phyloP scores from a whole-genome alignment of 2,113 vertebrate species.

The Dascyllus trimaculatus region DNA sequence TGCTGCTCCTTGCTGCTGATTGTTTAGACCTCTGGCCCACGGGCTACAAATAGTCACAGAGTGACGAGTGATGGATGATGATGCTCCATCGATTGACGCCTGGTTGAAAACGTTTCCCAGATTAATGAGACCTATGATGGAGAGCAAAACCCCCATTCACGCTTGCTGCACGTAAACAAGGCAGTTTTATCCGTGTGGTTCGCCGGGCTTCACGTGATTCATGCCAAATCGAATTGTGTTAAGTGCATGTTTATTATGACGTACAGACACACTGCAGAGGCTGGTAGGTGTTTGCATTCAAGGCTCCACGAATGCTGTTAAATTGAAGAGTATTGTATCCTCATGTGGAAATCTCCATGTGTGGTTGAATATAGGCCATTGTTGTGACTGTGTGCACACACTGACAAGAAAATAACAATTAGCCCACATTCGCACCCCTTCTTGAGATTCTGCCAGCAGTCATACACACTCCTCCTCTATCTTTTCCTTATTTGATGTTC shows the following conservation, averaged over 20 bases:
- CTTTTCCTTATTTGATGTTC: constrained; percentile 29
- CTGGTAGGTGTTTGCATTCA: constrained; percentile 9
- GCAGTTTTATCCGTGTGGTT: constrained; percentile 48
- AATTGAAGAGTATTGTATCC: constrained; percentile 1
- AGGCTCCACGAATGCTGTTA: background rate
- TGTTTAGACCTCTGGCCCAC: constrained; percentile 47
- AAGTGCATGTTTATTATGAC: constrained; percentile 44
- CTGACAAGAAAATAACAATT: background rate
- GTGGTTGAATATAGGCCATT: background rate
- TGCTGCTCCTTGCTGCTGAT: constrained; percentile 19
- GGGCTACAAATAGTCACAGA: constrained; percentile 31
- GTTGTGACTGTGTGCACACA: background rate
- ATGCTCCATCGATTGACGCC: constrained; percentile 58
- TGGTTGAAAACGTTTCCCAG: constrained; percentile 51
- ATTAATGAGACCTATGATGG: constrained; percentile 68
- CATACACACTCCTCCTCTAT: background rate
- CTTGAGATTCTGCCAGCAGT: background rate
- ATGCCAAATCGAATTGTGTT: constrained; percentile 34
- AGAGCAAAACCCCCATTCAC: constrained; percentile 44
- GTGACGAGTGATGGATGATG: constrained; percentile 68
- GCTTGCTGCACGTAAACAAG: constrained; percentile 49
- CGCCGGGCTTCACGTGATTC: constrained; percentile 41
- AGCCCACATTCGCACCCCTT: constrained; percentile 2
- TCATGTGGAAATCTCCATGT: constrained; percentile 2
- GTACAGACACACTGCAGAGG: background rate